Evolutionary conservation across 1,140 invertebrate species (phyloP).

Genomic region (Drosophila mauritiana): DNA sequence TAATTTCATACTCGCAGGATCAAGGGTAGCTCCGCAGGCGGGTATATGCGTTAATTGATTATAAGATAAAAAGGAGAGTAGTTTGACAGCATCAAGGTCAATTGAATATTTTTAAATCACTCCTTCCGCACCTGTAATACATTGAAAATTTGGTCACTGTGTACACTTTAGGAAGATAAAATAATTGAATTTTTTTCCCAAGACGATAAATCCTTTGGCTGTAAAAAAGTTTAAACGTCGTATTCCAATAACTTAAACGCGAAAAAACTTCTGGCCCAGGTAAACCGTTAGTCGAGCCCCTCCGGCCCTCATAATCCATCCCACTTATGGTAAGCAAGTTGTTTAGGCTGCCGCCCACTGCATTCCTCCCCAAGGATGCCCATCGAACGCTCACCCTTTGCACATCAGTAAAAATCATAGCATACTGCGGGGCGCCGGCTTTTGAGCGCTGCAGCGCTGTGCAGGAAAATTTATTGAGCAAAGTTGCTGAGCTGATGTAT

Average conservation of each 20-base stretch:
- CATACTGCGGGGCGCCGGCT: conserved; percentile 73
- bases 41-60: conserved; percentile 17
- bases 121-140: not conserved
- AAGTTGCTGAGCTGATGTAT: conserved; percentile 82
- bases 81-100: too few relatives aligned
- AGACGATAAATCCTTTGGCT: conserved; percentile 22
- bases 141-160: not conserved
- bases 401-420: conserved; percentile 63
- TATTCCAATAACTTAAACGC: conserved; percentile 26
- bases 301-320: conserved; percentile 7
- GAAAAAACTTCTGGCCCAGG: conserved; percentile 29
- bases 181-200: conserved; percentile 4
- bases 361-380: not conserved
- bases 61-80: too few relatives aligned
- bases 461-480: conserved; percentile 78
- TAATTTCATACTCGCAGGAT: conserved; percentile 65
- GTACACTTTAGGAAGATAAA: not conserved
- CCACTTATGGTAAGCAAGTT: conserved; percentile 61
- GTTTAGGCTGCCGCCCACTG: conserved; percentile 48
- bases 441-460: conserved; percentile 59
- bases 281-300: conserved; percentile 13
- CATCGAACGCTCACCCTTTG: not conserved
- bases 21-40: conserved; percentile 20
- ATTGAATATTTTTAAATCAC: too few relatives aligned
- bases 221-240: conserved; percentile 17